These are phyloP conservation scores for Telmatherina bonti DNA, from an alignment of 2,797 vertebrate genomes.

Conservation along the genomic window DNA sequence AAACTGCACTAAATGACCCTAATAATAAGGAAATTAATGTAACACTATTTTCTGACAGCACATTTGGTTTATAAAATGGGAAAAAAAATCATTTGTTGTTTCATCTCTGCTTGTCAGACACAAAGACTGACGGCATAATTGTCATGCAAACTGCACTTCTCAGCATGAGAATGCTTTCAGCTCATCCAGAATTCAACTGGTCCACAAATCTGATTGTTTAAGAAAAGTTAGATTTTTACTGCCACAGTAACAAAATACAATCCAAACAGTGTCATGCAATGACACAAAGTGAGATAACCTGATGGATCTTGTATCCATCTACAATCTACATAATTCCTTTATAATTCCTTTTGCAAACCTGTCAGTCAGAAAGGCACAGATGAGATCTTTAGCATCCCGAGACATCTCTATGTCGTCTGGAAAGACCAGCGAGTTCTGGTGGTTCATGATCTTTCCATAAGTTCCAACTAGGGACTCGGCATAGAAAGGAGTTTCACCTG, in stretches of 20 bases:
- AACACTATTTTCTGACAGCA: too few relatives aligned
- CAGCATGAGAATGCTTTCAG: background rate
- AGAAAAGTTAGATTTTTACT: background rate
- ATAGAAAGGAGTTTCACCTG: conserved; percentile 98
- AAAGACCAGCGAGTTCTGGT: conserved; percentile 92
- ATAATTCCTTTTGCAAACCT: conserved; percentile 78
- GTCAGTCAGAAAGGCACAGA: conserved; percentile 95
- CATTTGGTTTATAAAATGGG: too few relatives aligned
- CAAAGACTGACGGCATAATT: background rate
- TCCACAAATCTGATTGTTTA: background rate
- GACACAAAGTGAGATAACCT: background rate
- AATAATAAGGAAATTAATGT: background rate
- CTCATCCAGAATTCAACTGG: background rate
- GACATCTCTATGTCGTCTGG: conserved; percentile 95
- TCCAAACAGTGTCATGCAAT: background rate
- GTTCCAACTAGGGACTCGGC: conserved; percentile 97
- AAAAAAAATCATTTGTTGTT: too few relatives aligned
- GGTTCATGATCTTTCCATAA: conserved; percentile 99
- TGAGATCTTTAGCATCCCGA: conserved; percentile 91
- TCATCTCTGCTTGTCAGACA: too few relatives aligned
- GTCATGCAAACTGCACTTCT: background rate
- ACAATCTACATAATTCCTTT: background rate
- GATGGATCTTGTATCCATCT: background rate
- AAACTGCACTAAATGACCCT: background rate
- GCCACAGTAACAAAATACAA: background rate